Evolutionary conservation across 2,888 invertebrate species (phyloP), one percentile per base, ranked within the genome.

Genomic region (Apomyelois bistriatella): DNA sequence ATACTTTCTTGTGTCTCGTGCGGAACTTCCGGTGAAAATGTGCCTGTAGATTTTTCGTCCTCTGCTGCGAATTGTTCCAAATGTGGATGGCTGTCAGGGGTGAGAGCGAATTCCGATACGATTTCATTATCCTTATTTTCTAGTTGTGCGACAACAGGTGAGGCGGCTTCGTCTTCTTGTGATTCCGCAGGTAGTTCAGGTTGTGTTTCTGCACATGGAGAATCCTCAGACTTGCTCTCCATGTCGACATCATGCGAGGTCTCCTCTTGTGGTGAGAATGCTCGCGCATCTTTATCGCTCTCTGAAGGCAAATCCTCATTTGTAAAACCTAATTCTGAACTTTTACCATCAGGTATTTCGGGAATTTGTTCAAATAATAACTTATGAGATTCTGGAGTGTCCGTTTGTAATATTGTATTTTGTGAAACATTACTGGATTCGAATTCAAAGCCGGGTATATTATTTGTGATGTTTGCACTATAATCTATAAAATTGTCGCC

Each of bases 351-450:
- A 36, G 90, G 90, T 60, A 89, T 89, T 78, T 90, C 90, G 16
- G 90, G 90, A 62, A 90, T 90, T 72, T 90, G 89, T 72, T 90
- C 90, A 66, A 89, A 90, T 9, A 90, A 65, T 49, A 90, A 70
- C 62, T 90, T 90, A 61, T 90, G 89, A 77, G 90, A 90, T 79
- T 90, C 90, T 16, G 90, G 90, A 22, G 90, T 89, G 55, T 90
- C 90, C 36, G 90, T 89, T 57, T 82, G 89, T 49, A 74, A 62
- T 5, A 85, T 76, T 52, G 72, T 63, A 35, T 82, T 81, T 56
- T 79, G 80, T 42, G 73, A 70, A 57, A 76, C 65, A 60, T 77
- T 79, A 58, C 61, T 66, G 16, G 76, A 64, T 62, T 83, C 85
- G 59, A 86, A 86, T 60, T 84, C 81, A 42, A 72, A 81, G 48